Percentiles rank a stretch among this genome's conserved stretches.
phyloP scores from a whole-genome alignment of 2,888 invertebrate species.

The Miltochrista miniata region DNA sequence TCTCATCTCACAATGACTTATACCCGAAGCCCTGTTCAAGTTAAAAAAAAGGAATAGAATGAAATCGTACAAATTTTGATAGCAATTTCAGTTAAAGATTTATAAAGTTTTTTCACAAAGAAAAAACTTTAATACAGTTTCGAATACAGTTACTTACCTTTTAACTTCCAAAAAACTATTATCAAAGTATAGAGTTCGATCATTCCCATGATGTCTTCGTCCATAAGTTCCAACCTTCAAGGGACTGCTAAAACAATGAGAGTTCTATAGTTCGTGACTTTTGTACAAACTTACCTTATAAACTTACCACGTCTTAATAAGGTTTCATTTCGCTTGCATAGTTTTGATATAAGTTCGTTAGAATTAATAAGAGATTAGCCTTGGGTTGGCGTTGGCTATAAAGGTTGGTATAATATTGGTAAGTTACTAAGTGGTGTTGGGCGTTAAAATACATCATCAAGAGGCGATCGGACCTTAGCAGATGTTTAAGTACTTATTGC shows the following conservation, averaged over 20 bases:
- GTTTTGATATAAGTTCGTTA: slow-evolving; percentile 15
- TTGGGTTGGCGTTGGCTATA: slow-evolving; percentile 38
- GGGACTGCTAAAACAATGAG: slow-evolving; percentile 46
- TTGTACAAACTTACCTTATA: slow-evolving; percentile 19
- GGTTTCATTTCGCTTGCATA: slow-evolving; percentile 7
- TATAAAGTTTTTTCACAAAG: too few relatives aligned
- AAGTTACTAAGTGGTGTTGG: slow-evolving; percentile 43
- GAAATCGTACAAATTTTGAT: too few relatives aligned
- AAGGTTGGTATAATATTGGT: slow-evolving; percentile 44
- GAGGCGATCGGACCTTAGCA: slow-evolving; percentile 32
- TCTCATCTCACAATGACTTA: too few relatives aligned
- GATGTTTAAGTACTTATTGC: slow-evolving; percentile 25
- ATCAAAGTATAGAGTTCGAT: slow-evolving; percentile 32
- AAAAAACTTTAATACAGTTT: too few relatives aligned
- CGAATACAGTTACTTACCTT: slow-evolving; percentile 8
- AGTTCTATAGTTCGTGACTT: slow-evolving; percentile 40
- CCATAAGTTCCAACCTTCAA: slow-evolving; percentile 36
- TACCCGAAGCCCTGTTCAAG: too few relatives aligned
- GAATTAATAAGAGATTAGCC: slow-evolving; percentile 47
- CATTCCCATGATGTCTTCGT: slow-evolving; percentile 38
- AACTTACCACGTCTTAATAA: not conserved
- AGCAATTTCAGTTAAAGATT: too few relatives aligned
- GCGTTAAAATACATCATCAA: slow-evolving; percentile 42
- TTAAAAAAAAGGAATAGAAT: too few relatives aligned
- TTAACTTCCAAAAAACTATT: slow-evolving; percentile 33